Evolutionary conservation across 2,888 invertebrate genomes (phyloP), one percentile per base, ranked within the genome.

Genomic region (Chrysina gloriosa): DNA sequence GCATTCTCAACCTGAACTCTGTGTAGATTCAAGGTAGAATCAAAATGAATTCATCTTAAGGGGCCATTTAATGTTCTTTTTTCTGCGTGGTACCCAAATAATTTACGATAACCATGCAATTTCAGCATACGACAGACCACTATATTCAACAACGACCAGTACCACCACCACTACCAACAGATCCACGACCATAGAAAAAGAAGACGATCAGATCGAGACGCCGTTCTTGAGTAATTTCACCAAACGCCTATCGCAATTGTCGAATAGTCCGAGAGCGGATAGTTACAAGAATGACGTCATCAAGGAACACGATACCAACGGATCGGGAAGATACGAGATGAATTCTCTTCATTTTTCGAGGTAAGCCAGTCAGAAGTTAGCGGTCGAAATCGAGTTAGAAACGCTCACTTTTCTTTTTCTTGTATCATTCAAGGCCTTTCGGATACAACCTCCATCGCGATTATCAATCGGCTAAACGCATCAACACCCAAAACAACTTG

Each of bases 151-250:
- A 9, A 2, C 52, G 16, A 34, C 19, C 19, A 77, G 73, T 23
- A 63, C 70, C 0, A 69, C 75, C 1, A 45, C 75, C n/a, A n/a
- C n/a, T n/a, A n/a, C n/a, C n/a, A n/a, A n/a, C n/a, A n/a, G n/a
- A n/a, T n/a, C n/a, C 31, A 31, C n/a, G 3, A 61, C 67, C 0
- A 68, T 58, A 6, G 74, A 65, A 29, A 71, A 21, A n/a, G 54
- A 67, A 0, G 70, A 72, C 2, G 77, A 78, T 2, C 76, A 87
- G 78, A 86, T 86, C 69, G 89, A 90, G 77, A 89, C 90, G 74
- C 90, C 91, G 63, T 91, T 89, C 80, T 83, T 91, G 76, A 91
- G 90, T 76, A 91, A 89, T 77, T 92, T 91, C 74, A 90, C 91
- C 0, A 85, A 87, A 68, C 86, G 90, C 69, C 79, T 91, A 69